phyloP scores from a whole-genome alignment of 2,113 vertebrate genomes.

The Trachemys scripta region DNA sequence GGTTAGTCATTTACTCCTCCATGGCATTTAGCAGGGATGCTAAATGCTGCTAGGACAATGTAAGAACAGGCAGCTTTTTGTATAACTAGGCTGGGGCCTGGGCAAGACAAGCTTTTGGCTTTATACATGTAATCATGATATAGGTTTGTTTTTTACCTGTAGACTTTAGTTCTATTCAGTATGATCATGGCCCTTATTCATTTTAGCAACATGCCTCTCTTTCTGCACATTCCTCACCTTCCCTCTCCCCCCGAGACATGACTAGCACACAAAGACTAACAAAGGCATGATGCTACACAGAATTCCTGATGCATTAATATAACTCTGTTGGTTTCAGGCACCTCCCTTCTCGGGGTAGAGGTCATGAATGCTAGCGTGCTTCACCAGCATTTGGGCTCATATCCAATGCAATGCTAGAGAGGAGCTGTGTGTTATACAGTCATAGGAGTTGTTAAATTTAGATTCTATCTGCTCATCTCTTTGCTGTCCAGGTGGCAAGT shows the following conservation, averaged over 20 bases:
- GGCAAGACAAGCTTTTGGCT: not conserved
- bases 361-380: not conserved
- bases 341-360: not conserved
- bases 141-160: not conserved
- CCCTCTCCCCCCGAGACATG: fast-evolving
- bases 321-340: not conserved
- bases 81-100: not conserved
- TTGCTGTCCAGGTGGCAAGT: not conserved
- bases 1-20: not conserved
- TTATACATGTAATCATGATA: fast-evolving
- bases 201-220: not conserved
- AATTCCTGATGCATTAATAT: not conserved
- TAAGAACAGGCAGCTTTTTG: not conserved
- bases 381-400: not conserved
- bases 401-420: not conserved
- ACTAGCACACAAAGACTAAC: fast-evolving
- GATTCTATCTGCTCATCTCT: not conserved
- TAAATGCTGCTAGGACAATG: fast-evolving
- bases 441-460: not conserved
- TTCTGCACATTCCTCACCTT: not conserved
- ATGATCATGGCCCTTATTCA: not conserved
- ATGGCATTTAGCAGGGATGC: not conserved
- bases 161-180: not conserved
- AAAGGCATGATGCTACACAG: not conserved
- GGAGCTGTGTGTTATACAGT: not conserved